A percentile compares a stretch with the other conserved stretches of the same genome.
These are phyloP conservation scores for Pantherophis guttatus DNA, from an alignment of 2,113 vertebrate genomes.

Conservation along the genomic window DNA sequence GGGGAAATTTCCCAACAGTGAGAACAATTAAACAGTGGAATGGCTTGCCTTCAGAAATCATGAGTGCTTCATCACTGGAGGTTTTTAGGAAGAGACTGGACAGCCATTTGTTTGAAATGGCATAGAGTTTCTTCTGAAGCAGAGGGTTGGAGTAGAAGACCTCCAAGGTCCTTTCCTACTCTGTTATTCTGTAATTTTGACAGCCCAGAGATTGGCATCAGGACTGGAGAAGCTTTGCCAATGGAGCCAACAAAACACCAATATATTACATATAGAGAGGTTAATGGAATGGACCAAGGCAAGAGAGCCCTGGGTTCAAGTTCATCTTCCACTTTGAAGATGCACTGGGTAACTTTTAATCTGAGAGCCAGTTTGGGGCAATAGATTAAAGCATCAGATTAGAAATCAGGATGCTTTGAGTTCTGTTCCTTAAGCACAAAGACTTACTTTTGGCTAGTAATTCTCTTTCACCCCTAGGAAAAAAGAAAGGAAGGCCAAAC, in stretches of 20 bases:
- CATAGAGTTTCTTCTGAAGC: not conserved
- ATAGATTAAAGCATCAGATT: not conserved
- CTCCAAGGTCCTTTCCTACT: not conserved
- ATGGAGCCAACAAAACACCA: not conserved
- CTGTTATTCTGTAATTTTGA: not conserved
- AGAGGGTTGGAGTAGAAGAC: not conserved
- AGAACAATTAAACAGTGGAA: not conserved
- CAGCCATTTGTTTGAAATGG: no score
- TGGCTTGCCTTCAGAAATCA: not conserved
- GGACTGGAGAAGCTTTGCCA: not conserved
- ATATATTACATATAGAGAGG: not conserved
- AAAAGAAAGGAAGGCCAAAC: not conserved
- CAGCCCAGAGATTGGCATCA: not conserved
- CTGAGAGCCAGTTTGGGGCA: not conserved
- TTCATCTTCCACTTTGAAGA: not conserved
- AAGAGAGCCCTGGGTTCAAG: not conserved
- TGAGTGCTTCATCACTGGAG: no score
- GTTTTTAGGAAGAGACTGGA: no score
- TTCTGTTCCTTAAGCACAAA: not conserved
- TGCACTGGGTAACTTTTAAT: not conserved
- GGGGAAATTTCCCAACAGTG: no score
- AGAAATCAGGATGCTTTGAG: not conserved
- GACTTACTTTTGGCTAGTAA: not conserved
- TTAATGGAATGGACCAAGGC: not conserved
- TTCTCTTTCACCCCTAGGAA: not conserved